These are phyloP conservation scores for Myotis daubentonii DNA, from an alignment of 2,797 vertebrate species.

Conservation along the genomic window DNA sequence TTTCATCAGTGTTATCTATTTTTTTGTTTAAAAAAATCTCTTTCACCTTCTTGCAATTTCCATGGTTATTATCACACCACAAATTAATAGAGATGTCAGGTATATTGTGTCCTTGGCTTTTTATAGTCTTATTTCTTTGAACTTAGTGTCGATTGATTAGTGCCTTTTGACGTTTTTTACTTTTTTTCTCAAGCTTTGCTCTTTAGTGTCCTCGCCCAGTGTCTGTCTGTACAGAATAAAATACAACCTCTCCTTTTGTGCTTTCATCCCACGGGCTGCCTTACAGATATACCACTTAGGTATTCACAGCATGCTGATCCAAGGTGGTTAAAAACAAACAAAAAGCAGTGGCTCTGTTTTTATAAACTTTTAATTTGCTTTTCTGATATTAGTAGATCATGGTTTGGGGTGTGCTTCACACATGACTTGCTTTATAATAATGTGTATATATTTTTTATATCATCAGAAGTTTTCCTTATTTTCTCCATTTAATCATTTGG, in stretches of 20 bases:
- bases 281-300: background rate
- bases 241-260: background rate
- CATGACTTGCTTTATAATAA: background rate
- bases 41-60: background rate
- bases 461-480: background rate
- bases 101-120: constrained; percentile 33
- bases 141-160: background rate
- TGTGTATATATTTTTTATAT: background rate
- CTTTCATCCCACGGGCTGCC: background rate
- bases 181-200: background rate
- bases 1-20: background rate
- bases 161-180: constrained; percentile 27
- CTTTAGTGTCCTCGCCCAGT: background rate
- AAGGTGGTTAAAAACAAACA: background rate
- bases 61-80: constrained; percentile 19
- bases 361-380: background rate
- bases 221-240: background rate
- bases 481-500: background rate
- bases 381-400: background rate
- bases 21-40: background rate
- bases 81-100: constrained; percentile 5
- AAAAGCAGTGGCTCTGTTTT: background rate
- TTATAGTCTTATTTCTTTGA: background rate
- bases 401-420: background rate
- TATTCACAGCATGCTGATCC: background rate